Percentiles rank a stretch among this genome's conserved stretches.
phyloP scores from a whole-genome alignment of 2,888 invertebrate genomes.

The Stenotaenia linearis region DNA sequence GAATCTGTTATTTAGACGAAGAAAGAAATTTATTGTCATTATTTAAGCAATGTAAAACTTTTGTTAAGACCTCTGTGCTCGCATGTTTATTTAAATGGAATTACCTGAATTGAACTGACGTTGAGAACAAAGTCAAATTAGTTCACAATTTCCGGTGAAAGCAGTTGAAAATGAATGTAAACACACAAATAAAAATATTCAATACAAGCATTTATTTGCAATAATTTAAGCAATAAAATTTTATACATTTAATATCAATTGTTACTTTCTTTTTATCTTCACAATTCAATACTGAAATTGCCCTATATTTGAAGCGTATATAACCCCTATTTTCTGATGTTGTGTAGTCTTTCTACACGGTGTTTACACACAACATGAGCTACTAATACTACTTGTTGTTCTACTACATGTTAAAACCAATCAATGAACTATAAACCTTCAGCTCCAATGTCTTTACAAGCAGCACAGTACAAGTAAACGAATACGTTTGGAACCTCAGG shows the following conservation, averaged over 20 bases:
- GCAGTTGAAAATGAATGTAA: neutral
- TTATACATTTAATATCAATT: conserved; percentile 17
- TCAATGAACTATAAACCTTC: neutral
- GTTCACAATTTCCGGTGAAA: no score
- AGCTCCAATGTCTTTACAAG: neutral
- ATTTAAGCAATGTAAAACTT: neutral
- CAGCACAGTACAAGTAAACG: conserved; percentile 1
- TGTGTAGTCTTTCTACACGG: neutral
- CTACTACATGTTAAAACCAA: neutral
- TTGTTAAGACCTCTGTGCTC: neutral
- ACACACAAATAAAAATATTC: neutral
- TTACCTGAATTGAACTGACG: no score
- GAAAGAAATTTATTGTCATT: neutral
- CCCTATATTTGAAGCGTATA: conserved; percentile 13
- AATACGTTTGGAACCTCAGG: conserved; percentile 12
- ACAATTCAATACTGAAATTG: neutral
- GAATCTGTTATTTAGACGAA: neutral
- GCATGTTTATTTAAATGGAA: neutral
- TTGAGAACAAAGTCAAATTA: neutral
- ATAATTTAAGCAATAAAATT: neutral
- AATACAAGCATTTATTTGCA: conserved; percentile 17
- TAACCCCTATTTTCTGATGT: neutral
- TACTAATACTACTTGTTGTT: neutral
- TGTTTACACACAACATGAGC: neutral
- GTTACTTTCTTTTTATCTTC: neutral